These are phyloP conservation scores for Phrynocephalus forsythii DNA, from an alignment of 2,797 vertebrate species.

Conservation along the genomic window DNA sequence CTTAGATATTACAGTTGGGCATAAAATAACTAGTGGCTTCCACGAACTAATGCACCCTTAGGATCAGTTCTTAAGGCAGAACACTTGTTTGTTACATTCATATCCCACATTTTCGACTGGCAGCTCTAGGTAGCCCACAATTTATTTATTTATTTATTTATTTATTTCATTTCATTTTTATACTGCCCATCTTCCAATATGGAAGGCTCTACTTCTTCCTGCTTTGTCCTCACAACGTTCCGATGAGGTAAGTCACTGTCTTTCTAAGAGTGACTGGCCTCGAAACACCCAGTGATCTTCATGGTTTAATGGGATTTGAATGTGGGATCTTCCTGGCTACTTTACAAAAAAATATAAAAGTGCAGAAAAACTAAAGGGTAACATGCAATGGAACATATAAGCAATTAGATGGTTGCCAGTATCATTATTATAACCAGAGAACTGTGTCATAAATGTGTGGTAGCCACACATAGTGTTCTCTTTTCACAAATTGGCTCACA, in stretches of 20 bases:
- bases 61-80: not conserved
- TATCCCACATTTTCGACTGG: no score
- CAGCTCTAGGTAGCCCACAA: no score
- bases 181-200: no score
- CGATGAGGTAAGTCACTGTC: no score
- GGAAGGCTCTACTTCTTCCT: no score
- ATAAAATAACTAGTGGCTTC: conserved; percentile 9
- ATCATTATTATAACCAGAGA: not conserved
- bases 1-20: not conserved
- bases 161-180: no score
- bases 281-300: no score
- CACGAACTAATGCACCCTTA: not conserved
- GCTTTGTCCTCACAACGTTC: no score
- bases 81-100: not conserved
- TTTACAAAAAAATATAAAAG: not conserved
- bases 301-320: no score
- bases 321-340: no score
- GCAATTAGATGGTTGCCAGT: not conserved
- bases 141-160: no score
- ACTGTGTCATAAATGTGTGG: not conserved
- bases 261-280: no score
- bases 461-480: not conserved
- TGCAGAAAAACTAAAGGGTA: not conserved
- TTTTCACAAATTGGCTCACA: not conserved
- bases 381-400: not conserved